Evolutionary conservation across 2,113 vertebrate species (phyloP).

Genomic region (Bostrychus sinensis): DNA sequence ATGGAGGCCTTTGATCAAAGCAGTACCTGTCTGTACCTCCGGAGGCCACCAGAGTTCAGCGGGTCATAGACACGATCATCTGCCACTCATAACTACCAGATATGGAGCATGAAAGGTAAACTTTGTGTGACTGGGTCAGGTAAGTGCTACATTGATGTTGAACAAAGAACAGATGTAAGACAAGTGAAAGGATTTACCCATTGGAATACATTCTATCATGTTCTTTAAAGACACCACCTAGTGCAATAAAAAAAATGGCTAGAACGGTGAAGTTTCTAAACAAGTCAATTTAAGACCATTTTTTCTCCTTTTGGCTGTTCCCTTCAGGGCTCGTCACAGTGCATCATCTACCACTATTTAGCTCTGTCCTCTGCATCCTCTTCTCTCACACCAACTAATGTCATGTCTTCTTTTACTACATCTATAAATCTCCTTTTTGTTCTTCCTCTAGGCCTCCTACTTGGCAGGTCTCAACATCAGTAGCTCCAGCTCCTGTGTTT

Average conservation of each 20-base stretch:
- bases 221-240: too few species aligned
- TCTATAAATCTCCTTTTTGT: too few species aligned
- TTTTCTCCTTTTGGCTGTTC: not conserved
- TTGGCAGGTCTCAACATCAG: not conserved
- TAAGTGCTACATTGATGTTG: constrained; percentile 1
- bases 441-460: not conserved
- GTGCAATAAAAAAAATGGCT: too few species aligned
- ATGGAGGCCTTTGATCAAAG: constrained; percentile 3
- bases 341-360: not conserved
- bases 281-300: not conserved
- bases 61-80: not conserved
- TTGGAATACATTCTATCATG: not conserved
- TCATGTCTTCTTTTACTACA: not conserved
- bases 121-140: not conserved
- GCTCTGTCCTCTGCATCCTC: not conserved
- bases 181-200: not conserved
- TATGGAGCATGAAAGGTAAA: constrained; percentile 6
- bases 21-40: constrained; percentile 11
- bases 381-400: not conserved
- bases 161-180: not conserved
- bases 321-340: not conserved
- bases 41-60: constrained; percentile 6
- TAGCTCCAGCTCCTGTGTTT: too few species aligned
- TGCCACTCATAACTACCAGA: not conserved
- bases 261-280: not conserved